A percentile compares a stretch with the other conserved stretches of the same genome.
These are phyloP conservation scores for Taenaris catops DNA, from an alignment of 2,888 invertebrate genomes.

Conservation along the genomic window DNA sequence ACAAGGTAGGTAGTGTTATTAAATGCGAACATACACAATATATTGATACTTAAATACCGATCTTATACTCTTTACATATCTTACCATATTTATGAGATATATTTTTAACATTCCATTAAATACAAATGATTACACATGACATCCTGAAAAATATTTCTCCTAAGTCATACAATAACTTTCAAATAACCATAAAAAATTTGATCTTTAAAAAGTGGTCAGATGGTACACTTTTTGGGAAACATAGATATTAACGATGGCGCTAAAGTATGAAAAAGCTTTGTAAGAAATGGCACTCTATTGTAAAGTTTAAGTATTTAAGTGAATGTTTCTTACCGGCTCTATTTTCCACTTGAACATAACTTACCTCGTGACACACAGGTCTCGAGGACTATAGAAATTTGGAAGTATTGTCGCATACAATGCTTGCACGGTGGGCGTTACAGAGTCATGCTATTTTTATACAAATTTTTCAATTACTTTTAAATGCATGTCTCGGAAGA, in stretches of 20 bases:
- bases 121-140: too few relatives aligned
- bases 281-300: constrained; percentile 16
- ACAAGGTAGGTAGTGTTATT: too few relatives aligned
- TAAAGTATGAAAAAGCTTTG: constrained; percentile 44
- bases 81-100: too few relatives aligned
- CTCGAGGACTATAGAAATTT: constrained; percentile 6
- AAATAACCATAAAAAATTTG: too few relatives aligned
- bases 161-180: too few relatives aligned
- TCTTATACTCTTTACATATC: too few relatives aligned
- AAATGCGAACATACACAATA: too few relatives aligned
- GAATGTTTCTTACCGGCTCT: constrained; percentile 18
- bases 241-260: constrained; percentile 50
- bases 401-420: constrained; percentile 38
- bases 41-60: too few relatives aligned
- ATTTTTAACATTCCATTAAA: too few relatives aligned
- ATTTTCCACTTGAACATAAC: constrained; percentile 35
- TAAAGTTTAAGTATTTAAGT: constrained; percentile 13
- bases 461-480: constrained; percentile 5
- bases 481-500: background rate
- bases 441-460: constrained; percentile 7
- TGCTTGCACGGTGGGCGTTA: constrained; percentile 40
- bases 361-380: constrained; percentile 36
- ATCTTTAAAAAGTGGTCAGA: background rate
- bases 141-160: too few relatives aligned
- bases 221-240: constrained; percentile 3